Evolutionary conservation across 1,140 invertebrate genomes (phyloP).

Genomic region (Zophobas morio): DNA sequence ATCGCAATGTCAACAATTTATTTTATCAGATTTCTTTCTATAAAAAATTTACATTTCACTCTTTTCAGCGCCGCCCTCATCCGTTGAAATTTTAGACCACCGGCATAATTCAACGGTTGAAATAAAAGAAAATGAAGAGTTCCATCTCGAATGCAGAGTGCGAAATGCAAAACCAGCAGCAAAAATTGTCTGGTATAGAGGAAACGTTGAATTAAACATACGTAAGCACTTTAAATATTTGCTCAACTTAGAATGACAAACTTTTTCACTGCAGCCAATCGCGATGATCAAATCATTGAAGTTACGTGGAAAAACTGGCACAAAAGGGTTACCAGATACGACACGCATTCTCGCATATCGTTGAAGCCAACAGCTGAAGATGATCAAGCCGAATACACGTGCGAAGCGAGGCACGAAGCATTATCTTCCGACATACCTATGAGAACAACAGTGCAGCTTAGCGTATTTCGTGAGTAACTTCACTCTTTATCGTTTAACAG

Average conservation of each 20-base stretch:
- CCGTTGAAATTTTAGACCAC: constrained; percentile 87
- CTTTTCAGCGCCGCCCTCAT: constrained; percentile 86
- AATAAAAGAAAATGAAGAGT: constrained; percentile 86
- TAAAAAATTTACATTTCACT: constrained; percentile 26
- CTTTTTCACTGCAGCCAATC: constrained; percentile 69
- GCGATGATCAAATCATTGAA: constrained; percentile 72
- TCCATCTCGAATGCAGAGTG: constrained; percentile 86
- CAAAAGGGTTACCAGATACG: constrained; percentile 68
- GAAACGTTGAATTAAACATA: constrained; percentile 85
- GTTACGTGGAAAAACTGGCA: constrained; percentile 61
- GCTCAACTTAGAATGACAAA: not conserved
- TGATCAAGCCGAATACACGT: constrained; percentile 91
- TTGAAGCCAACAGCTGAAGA: constrained; percentile 88
- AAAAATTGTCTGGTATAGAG: constrained; percentile 90
- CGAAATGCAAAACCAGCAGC: constrained; percentile 90
- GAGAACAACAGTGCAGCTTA: constrained; percentile 85
- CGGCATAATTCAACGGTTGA: constrained; percentile 84
- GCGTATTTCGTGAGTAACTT: constrained; percentile 87
- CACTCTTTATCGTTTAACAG: not conserved
- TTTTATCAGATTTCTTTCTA: not conserved
- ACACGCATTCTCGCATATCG: constrained; percentile 73
- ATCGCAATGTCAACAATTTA: constrained; percentile 39
- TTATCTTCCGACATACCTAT: constrained; percentile 85
- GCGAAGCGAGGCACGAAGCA: constrained; percentile 91
- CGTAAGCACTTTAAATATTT: constrained; percentile 68